Evolutionary conservation across 2,113 vertebrate genomes (phyloP).

Genomic region (Cololabis saira): DNA sequence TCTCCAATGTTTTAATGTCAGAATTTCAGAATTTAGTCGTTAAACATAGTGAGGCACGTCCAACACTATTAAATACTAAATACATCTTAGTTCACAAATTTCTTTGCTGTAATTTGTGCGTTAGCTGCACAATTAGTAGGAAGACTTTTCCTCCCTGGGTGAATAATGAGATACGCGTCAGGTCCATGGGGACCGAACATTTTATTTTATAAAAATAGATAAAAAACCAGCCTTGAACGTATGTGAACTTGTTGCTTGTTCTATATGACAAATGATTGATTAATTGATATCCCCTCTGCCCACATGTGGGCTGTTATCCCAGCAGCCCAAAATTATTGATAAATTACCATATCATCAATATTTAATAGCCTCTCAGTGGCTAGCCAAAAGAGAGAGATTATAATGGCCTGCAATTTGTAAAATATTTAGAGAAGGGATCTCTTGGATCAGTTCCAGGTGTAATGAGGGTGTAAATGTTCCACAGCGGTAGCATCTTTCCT

Average conservation of each 20-base stretch:
- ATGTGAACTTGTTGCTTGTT: slow-evolving; percentile 13
- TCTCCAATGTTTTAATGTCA: too few species aligned
- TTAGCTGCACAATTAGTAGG: too few species aligned
- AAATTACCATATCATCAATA: slow-evolving; percentile 74
- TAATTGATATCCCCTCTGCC: slow-evolving; percentile 58
- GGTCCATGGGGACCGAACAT: slow-evolving; percentile 6
- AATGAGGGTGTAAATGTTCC: slow-evolving; percentile 48
- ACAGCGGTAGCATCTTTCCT: slow-evolving; percentile 24
- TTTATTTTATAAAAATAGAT: slow-evolving; percentile 19
- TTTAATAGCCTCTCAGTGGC: slow-evolving; percentile 53
- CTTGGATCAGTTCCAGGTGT: slow-evolving; percentile 15
- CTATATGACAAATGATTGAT: slow-evolving; percentile 49
- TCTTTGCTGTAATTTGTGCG: too few species aligned
- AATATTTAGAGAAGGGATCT: slow-evolving; percentile 56
- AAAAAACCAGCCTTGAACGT: slow-evolving; percentile 11
- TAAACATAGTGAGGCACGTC: too few species aligned
- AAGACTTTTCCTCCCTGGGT: neutral
- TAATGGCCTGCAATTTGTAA: slow-evolving; percentile 58
- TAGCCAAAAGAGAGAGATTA: slow-evolving; percentile 48
- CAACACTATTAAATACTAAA: too few species aligned
- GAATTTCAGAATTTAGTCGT: too few species aligned
- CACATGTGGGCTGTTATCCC: slow-evolving; percentile 49
- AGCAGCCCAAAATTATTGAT: slow-evolving; percentile 61
- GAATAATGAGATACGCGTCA: slow-evolving; percentile 35
- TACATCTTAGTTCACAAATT: too few species aligned